Conservation (phyloP, 2,113 vertebrate species). For the Myanophis thanlyinensis region DNA sequence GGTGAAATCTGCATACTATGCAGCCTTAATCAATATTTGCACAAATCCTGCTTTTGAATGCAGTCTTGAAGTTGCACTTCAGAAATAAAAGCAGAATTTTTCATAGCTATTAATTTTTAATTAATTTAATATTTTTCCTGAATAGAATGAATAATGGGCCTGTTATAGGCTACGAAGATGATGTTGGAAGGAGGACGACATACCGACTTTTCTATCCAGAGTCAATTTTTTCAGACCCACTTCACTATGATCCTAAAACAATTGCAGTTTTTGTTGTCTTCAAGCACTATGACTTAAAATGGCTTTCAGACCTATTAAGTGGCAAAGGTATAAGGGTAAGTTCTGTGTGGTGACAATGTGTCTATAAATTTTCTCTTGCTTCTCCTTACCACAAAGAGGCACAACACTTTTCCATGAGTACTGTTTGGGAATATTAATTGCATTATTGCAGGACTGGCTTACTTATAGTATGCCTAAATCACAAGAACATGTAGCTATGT, state of each 20-base stretch:
- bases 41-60: neutral
- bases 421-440: neutral
- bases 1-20: neutral
- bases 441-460: neutral
- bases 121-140: constrained; percentile 45
- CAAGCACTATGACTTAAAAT: constrained; percentile 76
- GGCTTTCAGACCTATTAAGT: constrained; percentile 70
- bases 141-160: constrained; percentile 80
- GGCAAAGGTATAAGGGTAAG: constrained; percentile 70
- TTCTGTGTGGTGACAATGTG: neutral
- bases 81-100: neutral
- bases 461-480: neutral
- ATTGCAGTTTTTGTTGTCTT: constrained; percentile 72
- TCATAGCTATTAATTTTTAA: constrained; percentile 14
- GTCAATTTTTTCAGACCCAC: constrained; percentile 74
- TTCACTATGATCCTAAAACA: constrained; percentile 73
- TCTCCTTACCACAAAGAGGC: neutral
- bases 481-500: neutral
- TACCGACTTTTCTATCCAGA: constrained; percentile 82
- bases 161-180: constrained; percentile 76
- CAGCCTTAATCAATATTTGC: neutral
- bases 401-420: neutral
- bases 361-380: neutral
- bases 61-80: neutral
- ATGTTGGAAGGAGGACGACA: constrained; percentile 78